Conservation (phyloP, 2,113 vertebrate species). For the Picathartes gymnocephalus region DNA sequence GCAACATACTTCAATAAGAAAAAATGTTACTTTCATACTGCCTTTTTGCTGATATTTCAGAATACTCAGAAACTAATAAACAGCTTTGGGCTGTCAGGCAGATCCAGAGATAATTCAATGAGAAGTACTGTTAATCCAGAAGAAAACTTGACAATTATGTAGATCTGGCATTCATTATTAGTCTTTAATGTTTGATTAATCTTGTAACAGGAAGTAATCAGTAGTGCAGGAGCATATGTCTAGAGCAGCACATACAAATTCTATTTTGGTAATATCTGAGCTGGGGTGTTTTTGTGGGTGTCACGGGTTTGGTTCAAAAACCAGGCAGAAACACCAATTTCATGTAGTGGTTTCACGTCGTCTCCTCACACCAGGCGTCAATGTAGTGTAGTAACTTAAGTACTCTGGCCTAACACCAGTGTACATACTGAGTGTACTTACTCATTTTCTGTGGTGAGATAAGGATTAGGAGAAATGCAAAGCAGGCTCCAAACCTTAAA, state of each 20-base stretch:
- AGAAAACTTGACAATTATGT: not conserved
- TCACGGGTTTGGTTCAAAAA: too few relatives aligned
- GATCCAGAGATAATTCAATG: not conserved
- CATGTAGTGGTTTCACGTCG: too few relatives aligned
- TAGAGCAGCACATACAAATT: not conserved
- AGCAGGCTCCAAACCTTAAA: too few relatives aligned
- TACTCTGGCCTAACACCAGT: too few relatives aligned
- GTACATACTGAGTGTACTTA: too few relatives aligned
- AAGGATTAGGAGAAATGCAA: too few relatives aligned
- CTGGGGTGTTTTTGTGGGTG: accelerated
- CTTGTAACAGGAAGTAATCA: not conserved
- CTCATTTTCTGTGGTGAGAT: too few relatives aligned
- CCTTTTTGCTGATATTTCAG: not conserved
- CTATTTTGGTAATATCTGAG: not conserved
- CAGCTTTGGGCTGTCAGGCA: not conserved
- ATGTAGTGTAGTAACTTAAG: too few relatives aligned
- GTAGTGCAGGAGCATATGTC: not conserved
- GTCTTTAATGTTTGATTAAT: conserved; percentile 36
- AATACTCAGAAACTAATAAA: not conserved
- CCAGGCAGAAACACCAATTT: too few relatives aligned
- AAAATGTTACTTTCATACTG: not conserved
- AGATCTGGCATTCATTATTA: not conserved
- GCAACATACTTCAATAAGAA: not conserved
- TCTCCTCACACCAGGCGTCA: too few relatives aligned
- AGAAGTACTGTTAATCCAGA: not conserved